These are phyloP conservation scores for Micronycteris hirsuta DNA, from an alignment of 2,113 vertebrate genomes.

Conservation along the genomic window DNA sequence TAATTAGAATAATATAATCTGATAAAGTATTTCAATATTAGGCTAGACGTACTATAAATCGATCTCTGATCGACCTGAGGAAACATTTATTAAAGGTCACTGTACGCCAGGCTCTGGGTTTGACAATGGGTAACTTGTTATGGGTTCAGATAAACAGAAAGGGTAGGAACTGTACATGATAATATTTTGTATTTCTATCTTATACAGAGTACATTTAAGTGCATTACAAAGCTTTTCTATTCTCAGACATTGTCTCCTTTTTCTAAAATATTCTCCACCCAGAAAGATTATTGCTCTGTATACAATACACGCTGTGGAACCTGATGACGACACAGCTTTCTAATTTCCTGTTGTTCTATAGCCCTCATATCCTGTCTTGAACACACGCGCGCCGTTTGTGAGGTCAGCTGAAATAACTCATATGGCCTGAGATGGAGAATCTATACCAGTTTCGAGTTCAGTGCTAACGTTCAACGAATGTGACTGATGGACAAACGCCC, in stretches of 20 bases:
- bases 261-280: neutral
- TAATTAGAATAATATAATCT: neutral
- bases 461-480: neutral
- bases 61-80: neutral
- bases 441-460: neutral
- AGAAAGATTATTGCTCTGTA: neutral
- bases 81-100: neutral
- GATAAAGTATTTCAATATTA: neutral
- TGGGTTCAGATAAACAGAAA: neutral
- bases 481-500: neutral
- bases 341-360: slow-evolving; percentile 4
- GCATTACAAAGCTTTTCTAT: neutral
- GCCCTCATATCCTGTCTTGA: neutral
- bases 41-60: neutral
- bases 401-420: neutral
- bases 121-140: neutral
- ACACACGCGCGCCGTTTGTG: neutral
- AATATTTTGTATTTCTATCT: neutral
- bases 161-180: neutral
- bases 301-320: neutral
- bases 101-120: neutral
- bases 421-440: neutral
- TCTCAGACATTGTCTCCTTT: neutral
- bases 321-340: neutral
- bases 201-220: neutral